A percentile compares a stretch with the other conserved stretches of the same genome.
phyloP scores from a whole-genome alignment of 92 coral and sea anemone species.

The Actinernus sp. region DNA sequence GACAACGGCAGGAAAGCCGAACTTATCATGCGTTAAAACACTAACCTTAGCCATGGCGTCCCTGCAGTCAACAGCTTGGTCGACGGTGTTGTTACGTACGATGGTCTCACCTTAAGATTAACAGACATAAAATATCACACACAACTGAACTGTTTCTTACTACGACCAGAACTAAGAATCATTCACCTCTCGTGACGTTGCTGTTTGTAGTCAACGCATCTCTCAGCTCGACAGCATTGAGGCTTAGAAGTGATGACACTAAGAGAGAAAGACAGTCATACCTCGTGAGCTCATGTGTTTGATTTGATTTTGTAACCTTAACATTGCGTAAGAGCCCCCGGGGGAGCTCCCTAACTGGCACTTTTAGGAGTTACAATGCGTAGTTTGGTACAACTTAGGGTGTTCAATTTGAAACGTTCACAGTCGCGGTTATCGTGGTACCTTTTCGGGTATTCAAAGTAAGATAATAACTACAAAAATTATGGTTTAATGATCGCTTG shows the following conservation, averaged over 20 bases:
- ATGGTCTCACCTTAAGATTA: conserved; percentile 94
- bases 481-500: too few species aligned
- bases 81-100: conserved; percentile 88
- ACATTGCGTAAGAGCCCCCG: too few species aligned
- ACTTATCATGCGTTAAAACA: too few species aligned
- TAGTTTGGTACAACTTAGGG: too few species aligned
- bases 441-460: too few species aligned
- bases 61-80: conserved; percentile 91
- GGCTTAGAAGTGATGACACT: conserved; percentile 88
- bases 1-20: not conserved
- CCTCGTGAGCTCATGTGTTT: too few species aligned
- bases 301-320: too few species aligned
- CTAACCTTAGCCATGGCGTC: conserved; percentile 98
- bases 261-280: conserved; percentile 12
- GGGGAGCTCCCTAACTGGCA: too few species aligned
- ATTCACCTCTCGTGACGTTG: conserved; percentile 91
- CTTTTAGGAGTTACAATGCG: too few species aligned
- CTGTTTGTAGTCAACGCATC: conserved; percentile 96
- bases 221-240: conserved; percentile 87
- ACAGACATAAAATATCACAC: not conserved
- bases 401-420: too few species aligned
- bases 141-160: not conserved
- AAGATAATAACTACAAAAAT: too few species aligned
- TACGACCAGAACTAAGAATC: not conserved
- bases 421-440: too few species aligned